Percentiles rank a stretch among this genome's conserved stretches.
Conservation (phyloP, 2,888 invertebrate genomes). For the Crioceris asparagi region DNA sequence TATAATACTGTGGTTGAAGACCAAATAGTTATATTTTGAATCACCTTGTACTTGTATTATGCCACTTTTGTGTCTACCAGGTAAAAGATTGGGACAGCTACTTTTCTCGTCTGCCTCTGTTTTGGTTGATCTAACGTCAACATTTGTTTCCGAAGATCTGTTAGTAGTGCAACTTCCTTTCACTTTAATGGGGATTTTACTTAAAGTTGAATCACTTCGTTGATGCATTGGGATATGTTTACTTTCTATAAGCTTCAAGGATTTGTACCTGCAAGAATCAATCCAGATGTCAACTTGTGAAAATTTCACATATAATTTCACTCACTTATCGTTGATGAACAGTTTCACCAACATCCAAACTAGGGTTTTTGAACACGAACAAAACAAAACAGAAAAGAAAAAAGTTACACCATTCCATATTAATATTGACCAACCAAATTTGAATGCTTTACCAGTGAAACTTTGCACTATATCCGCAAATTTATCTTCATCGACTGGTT, state of each 20-base stretch:
- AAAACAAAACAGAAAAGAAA: conserved; percentile 20
- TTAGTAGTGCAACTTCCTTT: conserved; percentile 6
- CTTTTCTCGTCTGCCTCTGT: conserved; percentile 13
- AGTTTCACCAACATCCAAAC: conserved; percentile 14
- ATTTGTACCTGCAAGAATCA: too few species aligned
- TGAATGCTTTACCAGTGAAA: conserved; percentile 8
- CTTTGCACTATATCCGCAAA: not conserved
- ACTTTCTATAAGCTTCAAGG: too few species aligned
- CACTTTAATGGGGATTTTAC: conserved; percentile 20
- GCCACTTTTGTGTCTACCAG: conserved; percentile 9
- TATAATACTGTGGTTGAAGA: too few species aligned
- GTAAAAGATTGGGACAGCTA: conserved; percentile 19
- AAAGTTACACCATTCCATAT: conserved; percentile 23
- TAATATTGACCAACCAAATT: conserved; percentile 20
- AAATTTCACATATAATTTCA: too few species aligned
- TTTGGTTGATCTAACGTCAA: conserved; percentile 8
- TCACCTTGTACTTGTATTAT: too few species aligned
- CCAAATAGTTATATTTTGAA: not conserved
- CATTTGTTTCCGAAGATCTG: conserved; percentile 16
- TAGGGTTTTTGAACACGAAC: conserved; percentile 17
- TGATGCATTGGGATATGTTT: conserved; percentile 2
- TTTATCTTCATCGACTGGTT: not conserved
- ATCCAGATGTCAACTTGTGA: too few species aligned
- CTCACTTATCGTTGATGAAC: conserved; percentile 15
- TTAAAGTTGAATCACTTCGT: conserved; percentile 8